These are phyloP conservation scores for Calephelis virginiensis DNA, from an alignment of 1,140 invertebrate genomes.

Conservation along the genomic window DNA sequence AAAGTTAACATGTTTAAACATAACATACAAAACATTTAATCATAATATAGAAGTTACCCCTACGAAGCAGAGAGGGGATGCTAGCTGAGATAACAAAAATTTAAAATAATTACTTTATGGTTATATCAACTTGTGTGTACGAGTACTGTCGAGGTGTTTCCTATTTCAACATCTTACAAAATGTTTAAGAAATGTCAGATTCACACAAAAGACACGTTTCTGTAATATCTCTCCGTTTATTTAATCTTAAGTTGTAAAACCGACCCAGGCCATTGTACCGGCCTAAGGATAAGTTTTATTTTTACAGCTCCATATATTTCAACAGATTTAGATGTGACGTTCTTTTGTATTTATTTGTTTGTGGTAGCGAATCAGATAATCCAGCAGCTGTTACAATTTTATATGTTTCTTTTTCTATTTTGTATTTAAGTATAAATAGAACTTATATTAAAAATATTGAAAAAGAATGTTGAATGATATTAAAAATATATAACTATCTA, in stretches of 20 bases:
- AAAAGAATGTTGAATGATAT: no score
- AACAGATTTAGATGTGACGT: not conserved
- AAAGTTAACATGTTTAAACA: no score
- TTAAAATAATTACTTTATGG: no score
- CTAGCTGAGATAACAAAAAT: no score
- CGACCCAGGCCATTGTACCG: not conserved
- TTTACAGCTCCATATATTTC: slow-evolving; percentile 8
- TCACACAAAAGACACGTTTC: not conserved
- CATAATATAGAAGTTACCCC: no score
- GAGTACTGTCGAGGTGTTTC: no score
- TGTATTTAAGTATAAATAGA: no score
- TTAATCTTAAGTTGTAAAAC: slow-evolving; percentile 5
- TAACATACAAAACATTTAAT: no score
- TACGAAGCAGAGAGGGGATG: no score
- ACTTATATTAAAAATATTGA: no score
- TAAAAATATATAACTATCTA: fast-evolving
- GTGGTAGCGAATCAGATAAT: not conserved
- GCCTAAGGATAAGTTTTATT: slow-evolving; percentile 7
- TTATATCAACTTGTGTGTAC: no score
- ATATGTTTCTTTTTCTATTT: not conserved
- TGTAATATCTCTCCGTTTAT: not conserved
- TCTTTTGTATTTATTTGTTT: slow-evolving; percentile 1
- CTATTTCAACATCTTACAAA: no score
- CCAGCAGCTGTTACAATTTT: not conserved
- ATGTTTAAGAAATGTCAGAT: not conserved